Base-by-base conservation (phyloP, 2,113 vertebrate species). In the Hystrix cristata region DNA sequence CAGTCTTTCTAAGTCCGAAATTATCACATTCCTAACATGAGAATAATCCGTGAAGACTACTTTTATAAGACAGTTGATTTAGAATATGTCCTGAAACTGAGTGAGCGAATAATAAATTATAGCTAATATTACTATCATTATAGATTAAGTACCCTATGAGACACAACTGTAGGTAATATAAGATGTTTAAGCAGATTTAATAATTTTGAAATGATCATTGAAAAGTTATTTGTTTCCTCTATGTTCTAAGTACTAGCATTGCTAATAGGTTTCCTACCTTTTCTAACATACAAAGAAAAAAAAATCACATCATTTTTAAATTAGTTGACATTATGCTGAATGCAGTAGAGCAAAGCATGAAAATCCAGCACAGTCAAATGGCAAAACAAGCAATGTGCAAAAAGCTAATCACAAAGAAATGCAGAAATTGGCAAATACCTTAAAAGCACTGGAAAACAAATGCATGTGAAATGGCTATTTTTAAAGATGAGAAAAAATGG, bases 381-480 rank as follows among this genome's bases (percentile, higher is more conserved):
- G 62, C 31, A 87, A 94, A 74, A 79, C 4, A 92, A 80, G 16
- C 12, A 76, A 62, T 78, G 15, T 88, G 46, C 71, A 96, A 57
- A 95, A 13, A 53, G 31, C 11, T 78, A 84, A 92, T 85, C 81
- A 94, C 51, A 90, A 90, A 95, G 51, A 78, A 91, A 94, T 69
- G 59, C 29, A 92, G 16, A 95, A 62, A 82, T 48, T 92, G 48
- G 7, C 55, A 92, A 93, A 51, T 8, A 3, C 21, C 21, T 95
- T 76, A 34, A 94, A 92, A 87, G 18, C 57, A 25, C 18, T 89
- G 2, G 31, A 81, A 95, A 95, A 82, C 27, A 94, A 97, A 90
- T 83, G 64, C 21, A 87, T 71, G n/a, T 94, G 29, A 80, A 6
- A 89, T 34, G 13, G 2, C 16, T 97, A 79, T 83, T 95, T 94